Percentiles rank a stretch among this genome's conserved stretches.
phyloP scores from a whole-genome alignment of 2,797 vertebrate genomes.

The Gallinago stenura region DNA sequence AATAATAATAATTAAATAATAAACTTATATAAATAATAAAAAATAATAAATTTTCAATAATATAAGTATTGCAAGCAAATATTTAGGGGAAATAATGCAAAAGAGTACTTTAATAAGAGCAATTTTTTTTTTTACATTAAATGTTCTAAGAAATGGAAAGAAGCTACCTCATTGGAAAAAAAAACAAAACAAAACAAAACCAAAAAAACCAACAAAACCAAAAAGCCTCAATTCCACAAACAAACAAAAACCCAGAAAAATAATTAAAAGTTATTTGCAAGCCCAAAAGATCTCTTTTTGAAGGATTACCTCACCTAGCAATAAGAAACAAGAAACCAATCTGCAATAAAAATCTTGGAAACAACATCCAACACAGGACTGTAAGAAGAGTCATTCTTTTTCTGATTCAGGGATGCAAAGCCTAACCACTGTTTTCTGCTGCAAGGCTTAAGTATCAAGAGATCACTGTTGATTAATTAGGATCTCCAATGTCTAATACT shows the following conservation, averaged over 20 bases:
- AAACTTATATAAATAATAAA: too few species aligned
- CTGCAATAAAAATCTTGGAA: background rate
- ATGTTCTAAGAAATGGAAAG: background rate
- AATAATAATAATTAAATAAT: background rate
- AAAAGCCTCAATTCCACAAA: background rate
- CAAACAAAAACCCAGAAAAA: background rate
- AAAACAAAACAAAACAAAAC: background rate
- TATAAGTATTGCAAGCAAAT: background rate
- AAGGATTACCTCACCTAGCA: background rate
- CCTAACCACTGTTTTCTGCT: background rate
- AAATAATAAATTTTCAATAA: background rate
- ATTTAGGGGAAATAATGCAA: background rate
- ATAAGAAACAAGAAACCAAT: background rate
- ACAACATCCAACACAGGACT: background rate
- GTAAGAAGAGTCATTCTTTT: background rate
- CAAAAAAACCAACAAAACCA: too few species aligned
- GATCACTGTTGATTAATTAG: background rate
- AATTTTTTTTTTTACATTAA: background rate
- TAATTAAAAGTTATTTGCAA: background rate
- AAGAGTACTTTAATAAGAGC: background rate
- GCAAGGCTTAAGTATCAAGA: background rate
- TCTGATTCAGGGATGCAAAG: background rate
- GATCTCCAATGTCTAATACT: background rate
- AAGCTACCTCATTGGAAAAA: background rate
- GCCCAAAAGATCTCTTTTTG: background rate